phyloP scores from a whole-genome alignment of 1,140 invertebrate genomes.

The Lasioglossum baleicum region DNA sequence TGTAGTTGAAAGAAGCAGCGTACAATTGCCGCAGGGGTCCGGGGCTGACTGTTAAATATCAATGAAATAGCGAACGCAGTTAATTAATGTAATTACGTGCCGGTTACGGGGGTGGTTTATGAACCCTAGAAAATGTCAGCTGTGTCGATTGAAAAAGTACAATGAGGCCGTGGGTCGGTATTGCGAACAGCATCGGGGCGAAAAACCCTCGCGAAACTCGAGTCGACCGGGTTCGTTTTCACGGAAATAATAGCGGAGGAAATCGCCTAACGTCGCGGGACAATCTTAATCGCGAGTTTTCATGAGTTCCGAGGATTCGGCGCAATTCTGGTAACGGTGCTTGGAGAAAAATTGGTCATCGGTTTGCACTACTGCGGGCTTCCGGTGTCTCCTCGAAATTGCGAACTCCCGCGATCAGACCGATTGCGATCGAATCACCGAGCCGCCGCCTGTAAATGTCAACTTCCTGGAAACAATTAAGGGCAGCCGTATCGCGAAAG shows the following conservation, averaged over 20 bases:
- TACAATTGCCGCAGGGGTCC: no score
- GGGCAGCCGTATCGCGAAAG: slow-evolving; percentile 47
- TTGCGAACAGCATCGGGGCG: neutral
- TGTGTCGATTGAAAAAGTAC: neutral
- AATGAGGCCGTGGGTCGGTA: neutral
- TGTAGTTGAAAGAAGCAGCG: no score
- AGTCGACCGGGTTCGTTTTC: neutral
- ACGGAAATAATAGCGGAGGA: neutral
- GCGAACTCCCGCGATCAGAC: neutral
- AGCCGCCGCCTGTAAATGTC: slow-evolving; percentile 19
- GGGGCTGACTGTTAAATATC: neutral
- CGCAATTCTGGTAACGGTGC: neutral
- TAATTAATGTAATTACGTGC: neutral
- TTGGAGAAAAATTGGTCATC: slow-evolving; percentile 32
- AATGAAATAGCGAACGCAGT: neutral
- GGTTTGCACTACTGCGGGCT: neutral
- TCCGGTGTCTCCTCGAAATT: neutral
- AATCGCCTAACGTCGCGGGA: neutral
- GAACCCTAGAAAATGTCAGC: neutral
- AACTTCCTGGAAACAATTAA: slow-evolving; percentile 58
- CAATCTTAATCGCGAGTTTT: neutral
- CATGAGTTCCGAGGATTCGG: slow-evolving; percentile 14
- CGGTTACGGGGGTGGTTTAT: neutral
- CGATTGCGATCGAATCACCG: neutral
- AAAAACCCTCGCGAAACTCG: neutral